phyloP scores from a whole-genome alignment of 35 echinoderm and acorn worm species.

The Patiria miniata region DNA sequence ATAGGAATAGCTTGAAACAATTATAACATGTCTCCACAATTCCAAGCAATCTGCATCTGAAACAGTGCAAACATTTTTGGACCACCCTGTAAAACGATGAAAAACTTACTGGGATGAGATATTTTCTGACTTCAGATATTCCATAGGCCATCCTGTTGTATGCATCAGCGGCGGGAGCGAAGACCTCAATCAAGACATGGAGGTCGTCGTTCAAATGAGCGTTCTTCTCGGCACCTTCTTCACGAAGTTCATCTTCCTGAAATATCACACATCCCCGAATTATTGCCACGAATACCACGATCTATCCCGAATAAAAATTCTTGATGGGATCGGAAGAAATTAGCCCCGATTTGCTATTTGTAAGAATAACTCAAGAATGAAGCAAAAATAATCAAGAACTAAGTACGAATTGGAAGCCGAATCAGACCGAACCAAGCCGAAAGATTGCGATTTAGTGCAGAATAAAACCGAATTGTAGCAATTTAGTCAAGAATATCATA shows the following conservation, averaged over 20 bases:
- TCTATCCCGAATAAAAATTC: neutral
- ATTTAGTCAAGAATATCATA: neutral
- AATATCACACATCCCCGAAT: neutral
- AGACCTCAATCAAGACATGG: slow-evolving; percentile 51
- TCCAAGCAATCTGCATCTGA: no score
- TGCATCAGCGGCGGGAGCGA: slow-evolving; percentile 35
- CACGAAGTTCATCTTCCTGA: slow-evolving; percentile 60
- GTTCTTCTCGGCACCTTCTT: slow-evolving; percentile 52
- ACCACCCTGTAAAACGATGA: neutral
- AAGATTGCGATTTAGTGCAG: no score
- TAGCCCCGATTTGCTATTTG: no score
- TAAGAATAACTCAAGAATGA: no score
- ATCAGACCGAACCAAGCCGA: no score
- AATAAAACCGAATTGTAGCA: neutral
- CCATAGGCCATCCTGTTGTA: slow-evolving; percentile 60
- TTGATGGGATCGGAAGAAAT: no score
- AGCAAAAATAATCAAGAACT: no score
- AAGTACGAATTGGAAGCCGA: no score
- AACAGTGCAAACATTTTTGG: no score
- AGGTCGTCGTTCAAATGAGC: slow-evolving; percentile 62
- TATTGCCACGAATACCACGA: no score
- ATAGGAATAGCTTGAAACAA: no score
- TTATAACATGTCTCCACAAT: no score
- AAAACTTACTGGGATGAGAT: slow-evolving; percentile 65
- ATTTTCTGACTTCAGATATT: slow-evolving; percentile 59